Evolutionary conservation across 2,113 vertebrate genomes (phyloP).

Genomic region (Neomonachus schauinslandi): DNA sequence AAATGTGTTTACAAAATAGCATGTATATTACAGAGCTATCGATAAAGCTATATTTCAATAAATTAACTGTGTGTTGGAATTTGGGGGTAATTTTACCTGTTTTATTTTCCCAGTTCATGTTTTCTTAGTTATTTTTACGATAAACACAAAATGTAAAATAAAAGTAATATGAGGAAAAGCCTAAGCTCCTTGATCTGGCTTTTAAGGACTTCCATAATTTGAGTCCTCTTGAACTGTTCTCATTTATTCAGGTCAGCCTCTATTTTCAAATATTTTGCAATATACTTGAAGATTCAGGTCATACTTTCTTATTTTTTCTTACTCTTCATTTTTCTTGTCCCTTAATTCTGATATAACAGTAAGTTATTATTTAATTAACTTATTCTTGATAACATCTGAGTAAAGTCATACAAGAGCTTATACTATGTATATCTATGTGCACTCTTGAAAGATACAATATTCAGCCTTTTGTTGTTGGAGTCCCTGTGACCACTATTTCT

Average conservation of each 20-base stretch:
- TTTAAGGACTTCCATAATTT: background rate
- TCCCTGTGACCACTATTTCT: background rate
- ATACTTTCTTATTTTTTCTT: background rate
- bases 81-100: background rate
- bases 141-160: background rate
- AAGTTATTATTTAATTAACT: background rate
- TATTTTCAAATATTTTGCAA: background rate
- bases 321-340: background rate
- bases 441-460: background rate
- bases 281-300: background rate
- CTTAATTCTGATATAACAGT: background rate
- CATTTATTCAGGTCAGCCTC: background rate
- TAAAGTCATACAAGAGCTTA: background rate
- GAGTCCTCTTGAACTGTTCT: background rate
- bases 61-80: background rate
- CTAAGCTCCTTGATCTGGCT: background rate
- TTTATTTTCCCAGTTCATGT: conserved; percentile 6
- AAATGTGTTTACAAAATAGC: background rate
- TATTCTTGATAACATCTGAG: background rate
- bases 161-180: background rate
- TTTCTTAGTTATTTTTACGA: conserved; percentile 31
- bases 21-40: background rate
- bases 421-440: background rate
- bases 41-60: background rate
- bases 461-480: background rate